A percentile compares a stretch with the other conserved stretches of the same genome.
Evolutionary conservation across 2,113 vertebrate species (phyloP).

Genomic region (Muntiacus muntjak): DNA sequence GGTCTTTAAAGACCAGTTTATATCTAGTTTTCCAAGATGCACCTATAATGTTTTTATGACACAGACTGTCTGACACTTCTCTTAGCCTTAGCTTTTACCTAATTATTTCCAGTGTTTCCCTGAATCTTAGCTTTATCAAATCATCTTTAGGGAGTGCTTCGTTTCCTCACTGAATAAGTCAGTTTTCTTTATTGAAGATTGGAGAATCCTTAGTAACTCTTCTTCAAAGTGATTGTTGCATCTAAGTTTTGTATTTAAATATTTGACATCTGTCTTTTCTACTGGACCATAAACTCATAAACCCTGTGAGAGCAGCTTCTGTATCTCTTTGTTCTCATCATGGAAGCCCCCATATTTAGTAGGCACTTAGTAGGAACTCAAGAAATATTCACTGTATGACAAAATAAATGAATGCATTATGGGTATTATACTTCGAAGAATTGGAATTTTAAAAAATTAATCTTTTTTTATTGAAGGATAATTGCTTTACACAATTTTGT

Average conservation of each 20-base stretch:
- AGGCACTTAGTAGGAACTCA: not conserved
- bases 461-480: not conserved
- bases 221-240: not conserved
- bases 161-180: not conserved
- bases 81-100: not conserved
- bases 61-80: not conserved
- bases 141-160: not conserved
- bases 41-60: not conserved
- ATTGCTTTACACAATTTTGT: not conserved
- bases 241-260: not conserved
- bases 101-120: not conserved
- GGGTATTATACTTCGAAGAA: not conserved
- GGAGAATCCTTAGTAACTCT: not conserved
- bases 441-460: not conserved
- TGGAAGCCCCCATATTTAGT: not conserved
- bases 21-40: not conserved
- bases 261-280: not conserved
- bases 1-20: not conserved
- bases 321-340: not conserved
- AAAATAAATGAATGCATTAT: not conserved
- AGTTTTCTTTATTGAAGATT: not conserved
- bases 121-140: not conserved
- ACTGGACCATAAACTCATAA: not conserved
- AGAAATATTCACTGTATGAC: not conserved
- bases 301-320: not conserved